phyloP scores from a whole-genome alignment of 2,888 invertebrate species.

The Tetanocera ferruginea region DNA sequence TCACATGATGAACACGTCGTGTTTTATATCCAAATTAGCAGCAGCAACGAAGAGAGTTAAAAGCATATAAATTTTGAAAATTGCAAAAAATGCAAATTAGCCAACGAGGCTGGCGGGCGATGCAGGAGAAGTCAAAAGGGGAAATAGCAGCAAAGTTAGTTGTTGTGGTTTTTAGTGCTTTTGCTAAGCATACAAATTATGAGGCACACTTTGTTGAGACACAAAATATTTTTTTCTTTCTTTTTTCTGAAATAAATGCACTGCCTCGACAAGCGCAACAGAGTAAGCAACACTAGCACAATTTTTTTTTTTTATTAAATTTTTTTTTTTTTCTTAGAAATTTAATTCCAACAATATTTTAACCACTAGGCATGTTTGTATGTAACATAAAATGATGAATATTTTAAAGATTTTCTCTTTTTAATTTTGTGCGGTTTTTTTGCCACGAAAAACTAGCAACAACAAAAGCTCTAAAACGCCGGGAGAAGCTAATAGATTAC shows the following conservation, averaged over 20 bases:
- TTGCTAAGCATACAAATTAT: background rate
- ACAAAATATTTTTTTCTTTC: no score
- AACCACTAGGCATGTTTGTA: background rate
- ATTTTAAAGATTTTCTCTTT: slow-evolving; percentile 9
- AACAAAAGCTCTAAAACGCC: background rate
- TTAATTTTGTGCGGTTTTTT: background rate
- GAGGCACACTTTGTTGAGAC: no score
- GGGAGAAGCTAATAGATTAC: background rate
- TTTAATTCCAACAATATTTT: background rate
- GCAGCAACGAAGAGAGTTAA: background rate
- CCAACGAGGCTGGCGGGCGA: background rate
- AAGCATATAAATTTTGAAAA: background rate
- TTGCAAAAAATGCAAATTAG: background rate
- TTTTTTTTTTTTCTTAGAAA: background rate
- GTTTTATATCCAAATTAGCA: slow-evolving; percentile 39
- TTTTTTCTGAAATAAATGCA: background rate
- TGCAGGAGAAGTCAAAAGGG: background rate
- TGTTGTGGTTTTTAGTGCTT: background rate
- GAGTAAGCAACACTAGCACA: background rate
- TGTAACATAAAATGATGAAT: background rate
- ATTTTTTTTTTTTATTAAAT: no score
- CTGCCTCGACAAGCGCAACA: background rate
- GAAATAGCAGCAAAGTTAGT: background rate
- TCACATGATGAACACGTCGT: slow-evolving; percentile 37
- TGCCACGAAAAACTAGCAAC: background rate